Evolutionary conservation across 2,113 vertebrate genomes (phyloP), one percentile per base, ranked within the genome.

Genomic region (Butastur rufipennis): DNA sequence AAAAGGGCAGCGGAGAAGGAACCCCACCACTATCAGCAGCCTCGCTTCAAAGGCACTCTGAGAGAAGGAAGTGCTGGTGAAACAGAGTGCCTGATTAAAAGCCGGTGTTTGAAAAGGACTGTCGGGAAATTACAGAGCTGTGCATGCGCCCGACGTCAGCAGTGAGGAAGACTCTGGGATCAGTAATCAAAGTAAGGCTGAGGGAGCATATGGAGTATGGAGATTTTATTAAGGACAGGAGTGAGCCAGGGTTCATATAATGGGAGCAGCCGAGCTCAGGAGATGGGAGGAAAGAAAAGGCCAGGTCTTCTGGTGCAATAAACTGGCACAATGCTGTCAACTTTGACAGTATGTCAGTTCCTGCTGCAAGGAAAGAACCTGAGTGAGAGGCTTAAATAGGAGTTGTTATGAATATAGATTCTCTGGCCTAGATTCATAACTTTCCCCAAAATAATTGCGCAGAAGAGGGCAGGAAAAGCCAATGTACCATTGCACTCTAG

Each of bases 1-100:
- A 93, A 95, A 96, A 81, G 38, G 63, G 53, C 56, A 67, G 79
- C 0, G 0, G 52, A 90, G 56, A 74, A 90, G 52, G 61, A 96
- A 66, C 62, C 68, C 68, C 82, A 77, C 21, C 63, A 91, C 40
- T 32, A 55, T 38, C 22, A 4, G 65, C 11, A 0, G 70, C 78
- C 65, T 77, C 0, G 1, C 93, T 96, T 96, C 90, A 95, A 96
- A 95, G 84, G 52, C 55, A 4, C 38, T 78, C 58, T 19, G 83
- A 86, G 88, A 86, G 89, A 73, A 97, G 78, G 83, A 95, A 96
- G 84, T 86, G 83, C 77, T 82, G 91, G 73, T 96, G 83, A 91
- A 96, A 94, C 68, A 91, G 38, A 95, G 88, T 9, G 4, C 70
- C 95, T 97, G 94, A 95, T 97, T 93, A 93, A 93, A 96, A 94